Evolutionary conservation across 2,113 vertebrate genomes (phyloP), one percentile per base, ranked within the genome.

Genomic region (Leptocoma aspasia): DNA sequence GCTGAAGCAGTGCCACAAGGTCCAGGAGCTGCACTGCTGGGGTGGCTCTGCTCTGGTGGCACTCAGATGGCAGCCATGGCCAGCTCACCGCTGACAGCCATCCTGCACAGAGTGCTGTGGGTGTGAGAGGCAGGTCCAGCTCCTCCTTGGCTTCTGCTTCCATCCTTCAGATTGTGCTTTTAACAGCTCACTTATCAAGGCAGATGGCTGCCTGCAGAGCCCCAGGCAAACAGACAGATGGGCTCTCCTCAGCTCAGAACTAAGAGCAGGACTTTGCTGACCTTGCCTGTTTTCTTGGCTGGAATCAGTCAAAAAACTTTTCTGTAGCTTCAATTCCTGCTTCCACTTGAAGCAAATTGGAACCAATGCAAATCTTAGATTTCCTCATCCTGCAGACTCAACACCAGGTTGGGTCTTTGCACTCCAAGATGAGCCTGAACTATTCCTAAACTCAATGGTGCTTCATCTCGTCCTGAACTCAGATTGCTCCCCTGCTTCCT

Each of bases 121-220:
- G 16, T 84, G 57, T 10, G 24, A 94, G 13, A 86, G 53, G 57
- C 1, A 1, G 79, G 30, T 79, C 53, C 84, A 86, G 59, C 59
- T 93, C 90, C 73, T 82, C 75, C 65, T 61, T 41, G 60, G 69
- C 84, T 89, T 47, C 57, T 87, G 86, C 81, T 92, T 28, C 79
- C 66, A 27, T 33, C 77, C 69, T 82, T 65, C 69, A 64, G 39
- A 79, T 5, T 82, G 87, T 66, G 47, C 78, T 91, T 95, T 95
- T 85, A 90, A 88, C 87, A 95, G 78, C 66, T 82, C 7, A 0
- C 10, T 65, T 95, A 70, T 44, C 77, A 44, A 82, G 78, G 82
- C 93, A 95, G 94, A 95, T 95, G 94, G 96, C 37, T 91, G 93
- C 73, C 63, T 88, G 49, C 45, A 95, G 87, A 88, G 84, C 93